Conservation (phyloP, 2,113 vertebrate species). For the Alligator mississippiensis region DNA sequence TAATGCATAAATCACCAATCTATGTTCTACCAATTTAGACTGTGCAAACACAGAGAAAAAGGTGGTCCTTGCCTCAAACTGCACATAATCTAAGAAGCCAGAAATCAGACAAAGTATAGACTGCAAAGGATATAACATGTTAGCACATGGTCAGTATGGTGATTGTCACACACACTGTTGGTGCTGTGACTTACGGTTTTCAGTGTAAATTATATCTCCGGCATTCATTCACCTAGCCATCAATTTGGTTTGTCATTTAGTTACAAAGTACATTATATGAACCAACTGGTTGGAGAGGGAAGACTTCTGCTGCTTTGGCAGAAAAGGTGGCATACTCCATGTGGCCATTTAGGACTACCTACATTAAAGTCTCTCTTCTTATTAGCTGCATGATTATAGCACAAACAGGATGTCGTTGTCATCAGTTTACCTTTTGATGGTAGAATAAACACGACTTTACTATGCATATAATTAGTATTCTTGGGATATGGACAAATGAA, state of each 20-base stretch:
- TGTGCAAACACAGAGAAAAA: background rate
- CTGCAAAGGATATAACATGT: background rate
- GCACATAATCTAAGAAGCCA: background rate
- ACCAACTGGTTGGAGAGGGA: background rate
- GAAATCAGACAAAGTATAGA: background rate
- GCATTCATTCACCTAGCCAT: background rate
- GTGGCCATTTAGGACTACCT: background rate
- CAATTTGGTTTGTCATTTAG: background rate
- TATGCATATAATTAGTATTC: background rate
- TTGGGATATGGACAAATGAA: no score
- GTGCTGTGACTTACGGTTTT: background rate
- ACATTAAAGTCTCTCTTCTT: background rate
- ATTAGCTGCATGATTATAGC: background rate
- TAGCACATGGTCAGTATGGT: background rate
- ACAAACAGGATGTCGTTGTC: background rate
- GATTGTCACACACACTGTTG: background rate
- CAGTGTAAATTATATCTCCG: background rate
- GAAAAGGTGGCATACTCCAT: background rate
- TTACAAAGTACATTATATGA: background rate
- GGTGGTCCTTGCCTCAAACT: background rate
- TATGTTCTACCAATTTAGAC: background rate
- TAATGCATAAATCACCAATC: background rate
- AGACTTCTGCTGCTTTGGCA: background rate
- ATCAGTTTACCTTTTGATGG: background rate
- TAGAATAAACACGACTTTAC: background rate